phyloP scores from a whole-genome alignment of 2,797 vertebrate species.

The Peromyscus attwateri region DNA sequence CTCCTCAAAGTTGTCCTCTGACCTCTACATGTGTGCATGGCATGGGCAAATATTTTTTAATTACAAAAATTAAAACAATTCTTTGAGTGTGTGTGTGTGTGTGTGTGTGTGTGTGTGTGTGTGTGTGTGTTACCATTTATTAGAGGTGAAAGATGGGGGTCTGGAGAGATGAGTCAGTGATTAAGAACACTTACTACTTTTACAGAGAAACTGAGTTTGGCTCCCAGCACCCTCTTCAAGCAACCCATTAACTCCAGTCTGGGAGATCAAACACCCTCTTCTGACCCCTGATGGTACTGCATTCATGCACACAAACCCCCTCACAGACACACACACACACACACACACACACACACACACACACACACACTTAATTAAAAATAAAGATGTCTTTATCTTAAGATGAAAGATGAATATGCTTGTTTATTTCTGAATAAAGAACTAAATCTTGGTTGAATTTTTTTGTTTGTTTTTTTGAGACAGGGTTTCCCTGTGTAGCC shows the following conservation, averaged over 20 bases:
- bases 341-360: too few species aligned
- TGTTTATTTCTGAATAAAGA: background rate
- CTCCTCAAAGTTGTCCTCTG: background rate
- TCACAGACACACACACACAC: background rate
- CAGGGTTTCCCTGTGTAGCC: too few species aligned
- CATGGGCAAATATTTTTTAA: background rate
- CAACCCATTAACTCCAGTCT: background rate
- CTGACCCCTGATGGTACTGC: background rate
- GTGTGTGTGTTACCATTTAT: background rate
- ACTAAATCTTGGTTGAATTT: background rate
- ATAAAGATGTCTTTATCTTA: background rate
- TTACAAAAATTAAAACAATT: background rate
- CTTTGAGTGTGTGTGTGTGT: background rate
- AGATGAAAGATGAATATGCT: background rate
- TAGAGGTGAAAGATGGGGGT: background rate
- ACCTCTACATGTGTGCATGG: background rate
- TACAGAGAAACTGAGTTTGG: background rate
- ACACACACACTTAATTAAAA: background rate
- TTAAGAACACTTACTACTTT: background rate
- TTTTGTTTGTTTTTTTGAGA: too few species aligned
- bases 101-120: background rate
- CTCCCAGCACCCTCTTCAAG: background rate
- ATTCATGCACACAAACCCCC: background rate
- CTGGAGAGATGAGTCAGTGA: background rate
- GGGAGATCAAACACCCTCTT: background rate